Conservation (phyloP, 2,113 vertebrate species). For the Hippocampus barbouri region DNA sequence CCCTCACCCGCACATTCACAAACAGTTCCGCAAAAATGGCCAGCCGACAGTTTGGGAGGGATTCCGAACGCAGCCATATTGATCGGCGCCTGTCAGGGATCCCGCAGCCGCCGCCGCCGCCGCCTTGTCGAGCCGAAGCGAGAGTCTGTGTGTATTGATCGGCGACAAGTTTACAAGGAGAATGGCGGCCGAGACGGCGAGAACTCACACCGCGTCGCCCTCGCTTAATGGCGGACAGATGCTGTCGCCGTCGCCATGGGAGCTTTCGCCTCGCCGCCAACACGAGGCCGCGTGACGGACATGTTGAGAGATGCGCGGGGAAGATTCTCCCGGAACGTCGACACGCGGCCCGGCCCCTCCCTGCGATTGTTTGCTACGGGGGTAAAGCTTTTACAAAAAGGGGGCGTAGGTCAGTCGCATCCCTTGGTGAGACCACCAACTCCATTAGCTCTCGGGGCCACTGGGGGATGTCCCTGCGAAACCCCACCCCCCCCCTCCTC, state of each 20-base stretch:
- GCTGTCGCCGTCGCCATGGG: constrained; percentile 48
- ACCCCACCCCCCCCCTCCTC: constrained; percentile 3
- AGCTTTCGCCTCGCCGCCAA: constrained; percentile 44
- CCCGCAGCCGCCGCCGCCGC: constrained; percentile 72
- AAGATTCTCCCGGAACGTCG: constrained; percentile 27
- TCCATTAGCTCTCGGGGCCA: constrained; percentile 66
- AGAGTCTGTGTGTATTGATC: constrained; percentile 82
- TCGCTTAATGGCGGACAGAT: constrained; percentile 46
- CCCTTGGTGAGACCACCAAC: constrained; percentile 53
- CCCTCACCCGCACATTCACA: too few relatives aligned
- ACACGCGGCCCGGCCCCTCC: constrained; percentile 20
- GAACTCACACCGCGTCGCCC: not conserved
- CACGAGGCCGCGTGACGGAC: constrained; percentile 24
- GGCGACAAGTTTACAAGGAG: constrained; percentile 75
- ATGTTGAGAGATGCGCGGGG: constrained; percentile 59
- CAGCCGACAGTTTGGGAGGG: not conserved
- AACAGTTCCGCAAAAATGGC: not conserved
- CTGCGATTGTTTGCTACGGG: constrained; percentile 59
- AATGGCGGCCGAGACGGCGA: constrained; percentile 76
- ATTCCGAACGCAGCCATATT: not conserved
- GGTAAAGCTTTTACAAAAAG: constrained; percentile 73
- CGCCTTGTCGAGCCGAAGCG: constrained; percentile 62
- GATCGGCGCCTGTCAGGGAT: constrained; percentile 14
- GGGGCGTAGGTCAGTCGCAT: constrained; percentile 45
- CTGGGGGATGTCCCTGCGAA: constrained; percentile 17